phyloP scores from a whole-genome alignment of 1,140 invertebrate species.

The Lanistes nyassanus region DNA sequence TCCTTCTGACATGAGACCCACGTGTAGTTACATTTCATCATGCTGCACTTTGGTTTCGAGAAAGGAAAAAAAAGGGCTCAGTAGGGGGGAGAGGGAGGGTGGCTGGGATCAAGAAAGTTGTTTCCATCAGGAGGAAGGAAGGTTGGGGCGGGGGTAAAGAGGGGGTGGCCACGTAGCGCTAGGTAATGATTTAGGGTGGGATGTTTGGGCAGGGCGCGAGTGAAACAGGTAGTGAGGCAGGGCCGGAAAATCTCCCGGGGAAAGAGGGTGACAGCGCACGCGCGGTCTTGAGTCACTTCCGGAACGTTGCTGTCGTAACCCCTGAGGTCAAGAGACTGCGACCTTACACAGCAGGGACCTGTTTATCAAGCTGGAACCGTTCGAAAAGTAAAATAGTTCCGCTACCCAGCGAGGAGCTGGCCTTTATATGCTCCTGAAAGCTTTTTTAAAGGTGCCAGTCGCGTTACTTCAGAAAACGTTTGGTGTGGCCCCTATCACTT shows the following conservation, averaged over 20 bases:
- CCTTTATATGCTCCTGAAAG: neutral
- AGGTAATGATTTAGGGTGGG: neutral
- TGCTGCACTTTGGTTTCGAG: too few species aligned
- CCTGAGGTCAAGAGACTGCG: conserved; percentile 7
- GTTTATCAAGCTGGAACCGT: conserved; percentile 13
- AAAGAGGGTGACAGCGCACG: conserved; percentile 19
- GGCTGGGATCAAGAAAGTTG: too few species aligned
- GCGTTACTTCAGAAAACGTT: neutral
- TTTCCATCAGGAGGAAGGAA: neutral
- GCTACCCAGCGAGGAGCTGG: neutral
- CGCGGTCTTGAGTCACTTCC: conserved; percentile 12
- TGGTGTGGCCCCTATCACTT: neutral
- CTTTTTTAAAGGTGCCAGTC: neutral
- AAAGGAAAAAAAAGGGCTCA: too few species aligned
- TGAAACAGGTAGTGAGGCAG: neutral
- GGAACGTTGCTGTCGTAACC: conserved; percentile 17
- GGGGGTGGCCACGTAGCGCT: neutral
- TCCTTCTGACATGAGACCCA: too few species aligned
- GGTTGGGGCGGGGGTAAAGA: neutral
- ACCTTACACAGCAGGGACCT: conserved; percentile 8
- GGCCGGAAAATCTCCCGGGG: neutral
- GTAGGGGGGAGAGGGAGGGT: too few species aligned
- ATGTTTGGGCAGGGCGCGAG: too few species aligned
- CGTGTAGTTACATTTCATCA: too few species aligned
- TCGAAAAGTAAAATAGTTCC: conserved; percentile 17